Evolutionary conservation across 2,888 invertebrate genomes (phyloP).

Genomic region (Lampropteryx suffumata): DNA sequence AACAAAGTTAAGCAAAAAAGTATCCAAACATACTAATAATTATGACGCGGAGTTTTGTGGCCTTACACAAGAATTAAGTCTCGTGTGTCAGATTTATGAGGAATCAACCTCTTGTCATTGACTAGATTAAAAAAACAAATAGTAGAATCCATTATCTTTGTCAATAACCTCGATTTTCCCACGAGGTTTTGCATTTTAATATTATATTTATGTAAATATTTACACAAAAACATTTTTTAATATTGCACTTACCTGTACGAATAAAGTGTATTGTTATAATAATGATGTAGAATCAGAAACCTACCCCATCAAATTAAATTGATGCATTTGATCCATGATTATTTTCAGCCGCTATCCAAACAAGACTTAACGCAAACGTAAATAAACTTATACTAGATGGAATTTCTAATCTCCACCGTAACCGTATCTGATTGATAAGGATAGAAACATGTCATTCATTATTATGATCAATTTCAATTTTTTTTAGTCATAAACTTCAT

Average conservation of each 20-base stretch:
- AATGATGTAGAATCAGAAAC: not conserved
- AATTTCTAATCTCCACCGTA: not conserved
- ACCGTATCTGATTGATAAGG: not conserved
- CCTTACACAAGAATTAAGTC: not conserved
- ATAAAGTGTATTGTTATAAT: too few relatives aligned
- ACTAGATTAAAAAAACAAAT: slow-evolving; percentile 5
- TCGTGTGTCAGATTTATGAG: not conserved
- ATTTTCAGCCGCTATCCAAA: not conserved
- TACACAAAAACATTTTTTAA: too few relatives aligned
- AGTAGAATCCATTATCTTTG: slow-evolving; percentile 5
- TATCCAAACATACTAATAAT: slow-evolving; percentile 5
- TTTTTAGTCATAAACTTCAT: too few relatives aligned
- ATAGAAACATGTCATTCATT: too few relatives aligned
- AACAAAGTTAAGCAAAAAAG: slow-evolving; percentile 1
- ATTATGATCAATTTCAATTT: too few relatives aligned
- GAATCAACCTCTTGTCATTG: slow-evolving; percentile 13
- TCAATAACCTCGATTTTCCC: slow-evolving; percentile 7
- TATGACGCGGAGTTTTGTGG: not conserved
- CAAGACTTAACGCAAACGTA: not conserved
- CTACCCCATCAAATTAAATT: slow-evolving; percentile 27
- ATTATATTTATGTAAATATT: too few relatives aligned
- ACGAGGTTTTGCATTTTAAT: not conserved
- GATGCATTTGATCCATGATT: slow-evolving; percentile 22
- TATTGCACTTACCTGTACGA: too few relatives aligned
- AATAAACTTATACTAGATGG: not conserved